Conservation (phyloP, 37 sponge, comb jelly and placozoan species). For the Halichondria panicea region DNA sequence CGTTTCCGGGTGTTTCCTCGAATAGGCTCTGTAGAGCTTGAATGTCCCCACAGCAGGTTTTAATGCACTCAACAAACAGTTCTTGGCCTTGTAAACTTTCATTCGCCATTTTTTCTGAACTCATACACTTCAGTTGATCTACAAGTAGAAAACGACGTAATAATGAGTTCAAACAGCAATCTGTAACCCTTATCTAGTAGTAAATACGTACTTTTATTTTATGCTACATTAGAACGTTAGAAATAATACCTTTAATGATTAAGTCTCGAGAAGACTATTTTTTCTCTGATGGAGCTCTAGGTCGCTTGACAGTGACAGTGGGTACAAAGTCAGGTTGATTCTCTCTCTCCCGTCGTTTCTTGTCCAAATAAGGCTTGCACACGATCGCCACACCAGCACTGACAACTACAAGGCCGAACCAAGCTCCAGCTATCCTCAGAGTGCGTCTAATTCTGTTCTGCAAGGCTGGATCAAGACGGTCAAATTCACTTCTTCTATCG, state of each 20-base stretch:
- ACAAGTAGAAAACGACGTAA: no score
- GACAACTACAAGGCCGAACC: constrained; percentile 52
- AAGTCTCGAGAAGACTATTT: no score
- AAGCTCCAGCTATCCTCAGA: constrained; percentile 29
- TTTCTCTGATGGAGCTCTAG: no score
- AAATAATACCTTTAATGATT: no score
- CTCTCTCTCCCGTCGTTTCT: constrained; percentile 48
- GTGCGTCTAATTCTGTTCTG: constrained; percentile 46
- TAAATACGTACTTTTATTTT: no score
- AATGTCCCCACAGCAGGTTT: constrained; percentile 1
- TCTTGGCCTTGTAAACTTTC: constrained; percentile 34
- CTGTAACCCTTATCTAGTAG: no score
- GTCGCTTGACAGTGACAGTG: neutral
- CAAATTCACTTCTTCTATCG: constrained; percentile 11
- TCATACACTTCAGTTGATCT: no score
- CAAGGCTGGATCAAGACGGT: constrained; percentile 39
- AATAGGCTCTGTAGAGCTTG: constrained; percentile 27
- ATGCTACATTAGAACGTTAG: no score
- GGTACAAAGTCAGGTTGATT: constrained; percentile 27
- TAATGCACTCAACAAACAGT: constrained; percentile 30
- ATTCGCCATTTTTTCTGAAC: constrained; percentile 1
- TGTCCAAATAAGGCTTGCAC: constrained; percentile 62
- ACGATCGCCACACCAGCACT: constrained; percentile 46
- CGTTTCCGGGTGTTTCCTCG: constrained; percentile 27
- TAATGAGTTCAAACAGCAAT: no score